Percentiles rank a stretch among this genome's conserved stretches.
These are phyloP conservation scores for Xylophagus ater DNA, from an alignment of 2,888 invertebrate species.

Conservation along the genomic window DNA sequence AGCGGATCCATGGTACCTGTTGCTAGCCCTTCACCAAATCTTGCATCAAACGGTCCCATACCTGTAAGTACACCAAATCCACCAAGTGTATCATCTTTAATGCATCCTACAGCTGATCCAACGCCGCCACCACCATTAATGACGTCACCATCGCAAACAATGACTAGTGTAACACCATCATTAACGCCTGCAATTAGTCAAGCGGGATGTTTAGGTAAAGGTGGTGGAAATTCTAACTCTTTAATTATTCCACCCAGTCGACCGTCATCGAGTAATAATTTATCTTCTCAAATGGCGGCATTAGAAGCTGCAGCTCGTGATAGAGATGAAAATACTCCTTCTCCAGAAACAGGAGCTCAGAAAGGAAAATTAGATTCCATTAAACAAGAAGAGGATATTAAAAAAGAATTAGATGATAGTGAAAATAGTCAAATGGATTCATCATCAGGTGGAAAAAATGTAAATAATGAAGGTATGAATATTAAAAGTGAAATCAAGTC, in stretches of 20 bases:
- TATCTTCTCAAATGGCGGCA: constrained; percentile 63
- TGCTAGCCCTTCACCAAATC: constrained; percentile 40
- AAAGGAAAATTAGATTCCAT: constrained; percentile 55
- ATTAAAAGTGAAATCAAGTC: constrained; percentile 46
- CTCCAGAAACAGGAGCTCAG: constrained; percentile 41
- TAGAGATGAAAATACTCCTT: constrained; percentile 52
- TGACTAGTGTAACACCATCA: constrained; percentile 25
- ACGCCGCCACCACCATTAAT: constrained; percentile 43
- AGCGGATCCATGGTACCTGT: constrained; percentile 40
- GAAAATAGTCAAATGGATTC: constrained; percentile 39
- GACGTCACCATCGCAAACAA: constrained; percentile 27
- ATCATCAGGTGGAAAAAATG: constrained; percentile 42
- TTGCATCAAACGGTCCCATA: constrained; percentile 39
- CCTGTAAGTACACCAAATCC: constrained; percentile 47
- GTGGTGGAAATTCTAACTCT: constrained; percentile 23
- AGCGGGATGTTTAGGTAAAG: constrained; percentile 24
- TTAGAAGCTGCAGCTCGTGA: constrained; percentile 57
- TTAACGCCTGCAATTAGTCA: constrained; percentile 22
- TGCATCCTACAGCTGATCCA: constrained; percentile 47
- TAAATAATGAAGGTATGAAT: constrained; percentile 52
- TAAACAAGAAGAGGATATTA: constrained; percentile 54
- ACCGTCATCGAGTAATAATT: constrained; percentile 41
- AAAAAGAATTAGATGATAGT: constrained; percentile 53
- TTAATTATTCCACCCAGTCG: constrained; percentile 22
- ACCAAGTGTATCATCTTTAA: constrained; percentile 46